phyloP scores from a whole-genome alignment of 2,797 vertebrate genomes.

The Notoglanidium macrostoma region DNA sequence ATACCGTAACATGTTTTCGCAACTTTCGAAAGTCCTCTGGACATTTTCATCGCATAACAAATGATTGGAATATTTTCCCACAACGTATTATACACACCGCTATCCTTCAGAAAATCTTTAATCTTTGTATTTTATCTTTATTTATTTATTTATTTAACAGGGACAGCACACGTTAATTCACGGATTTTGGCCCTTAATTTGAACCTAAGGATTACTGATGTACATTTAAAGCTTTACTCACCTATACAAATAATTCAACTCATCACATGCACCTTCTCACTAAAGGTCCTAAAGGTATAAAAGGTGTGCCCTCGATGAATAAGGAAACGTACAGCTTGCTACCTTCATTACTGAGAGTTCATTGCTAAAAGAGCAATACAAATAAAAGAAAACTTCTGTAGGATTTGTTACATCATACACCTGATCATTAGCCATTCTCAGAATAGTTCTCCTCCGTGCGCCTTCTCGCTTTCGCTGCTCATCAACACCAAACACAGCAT shows the following conservation, averaged over 20 bases:
- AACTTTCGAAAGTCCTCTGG: too few relatives aligned
- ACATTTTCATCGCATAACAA: not conserved
- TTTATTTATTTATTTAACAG: not conserved
- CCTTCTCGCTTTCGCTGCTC: constrained; percentile 12
- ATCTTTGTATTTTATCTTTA: not conserved
- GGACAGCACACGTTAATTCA: not conserved
- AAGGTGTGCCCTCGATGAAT: too few relatives aligned
- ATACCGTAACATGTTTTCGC: not conserved
- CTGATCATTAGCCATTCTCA: not conserved
- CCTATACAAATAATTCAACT: not conserved
- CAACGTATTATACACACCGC: not conserved
- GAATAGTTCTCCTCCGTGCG: not conserved
- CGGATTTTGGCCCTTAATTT: not conserved
- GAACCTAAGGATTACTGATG: not conserved
- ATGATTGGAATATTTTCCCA: not conserved
- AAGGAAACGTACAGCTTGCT: not conserved
- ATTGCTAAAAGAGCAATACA: not conserved
- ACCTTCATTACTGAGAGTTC: not conserved
- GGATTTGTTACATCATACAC: not conserved
- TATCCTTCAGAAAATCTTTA: not conserved
- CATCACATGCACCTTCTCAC: not conserved
- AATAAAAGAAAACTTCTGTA: too few relatives aligned
- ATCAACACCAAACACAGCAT: constrained; percentile 48
- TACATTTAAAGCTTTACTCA: not conserved
- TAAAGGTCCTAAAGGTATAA: not conserved